Base-by-base conservation (phyloP, 2,888 invertebrate species). In the Muscina levida region DNA sequence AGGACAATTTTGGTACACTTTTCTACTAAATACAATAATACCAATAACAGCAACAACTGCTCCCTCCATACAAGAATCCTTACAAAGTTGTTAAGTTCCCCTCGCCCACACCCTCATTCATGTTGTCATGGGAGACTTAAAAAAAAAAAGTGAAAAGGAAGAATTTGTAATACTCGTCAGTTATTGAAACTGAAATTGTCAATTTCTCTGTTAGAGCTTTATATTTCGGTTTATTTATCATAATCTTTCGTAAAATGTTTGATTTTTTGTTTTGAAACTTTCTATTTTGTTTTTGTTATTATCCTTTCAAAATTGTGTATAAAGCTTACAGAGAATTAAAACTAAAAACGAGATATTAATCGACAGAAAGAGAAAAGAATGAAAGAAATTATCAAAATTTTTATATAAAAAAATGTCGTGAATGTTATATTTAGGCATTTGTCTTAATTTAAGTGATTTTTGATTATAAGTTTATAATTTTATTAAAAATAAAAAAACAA, bases 391-490 rank as follows among this genome's bases (percentile, higher is more conserved):
- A 67, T 77, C 78, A 79, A 82, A 74, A 75, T 72, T 77, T 68
- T 73, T 80, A 56, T 74, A 73, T 56, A 66, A 51, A n/a, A n/a
- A n/a, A 76, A 76, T 78, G 79, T 82, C 82, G 70, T 82, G 78
- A 84, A 83, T 77, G 83, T 82, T 46, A 83, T 84, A 84, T 85
- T 85, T 87, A 88, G 87, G 87, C 87, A 88, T 88, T 87, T 88
- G 42, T 67, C 84, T 88, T 87, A 87, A 87, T 88, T 88, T 88
- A 88, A 88, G 88, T 88, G 86, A 88, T 88, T 88, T 87, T 88
- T 87, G 87, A 88, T 87, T 88, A 85, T 88, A 88, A 88, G 88
- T 84, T 85, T 88, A 88, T 88, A 88, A 88, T 87, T 86, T 88
- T 87, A 87, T 88, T 87, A 86, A 88, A 87, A 86, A 87, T 84